Base-by-base conservation (phyloP, 2,888 invertebrate species). In the Neoaliturus tenellus region DNA sequence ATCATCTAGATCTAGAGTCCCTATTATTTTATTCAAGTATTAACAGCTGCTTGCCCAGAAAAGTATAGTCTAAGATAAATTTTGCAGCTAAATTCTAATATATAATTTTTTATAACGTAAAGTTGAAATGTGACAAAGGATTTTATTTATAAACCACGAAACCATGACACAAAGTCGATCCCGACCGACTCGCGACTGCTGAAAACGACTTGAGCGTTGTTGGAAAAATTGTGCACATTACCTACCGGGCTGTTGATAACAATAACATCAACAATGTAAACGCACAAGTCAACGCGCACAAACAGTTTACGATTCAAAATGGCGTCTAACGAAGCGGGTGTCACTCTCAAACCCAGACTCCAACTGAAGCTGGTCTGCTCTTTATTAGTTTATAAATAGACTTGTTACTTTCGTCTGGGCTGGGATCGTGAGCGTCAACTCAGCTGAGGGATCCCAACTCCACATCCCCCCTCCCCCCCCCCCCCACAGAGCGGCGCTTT, bases 361-460 rank as follows among this genome's bases (percentile, higher is more conserved):
- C 62, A 28, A 62, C 62, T 62, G 62, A 62, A 28, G 62, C 31
- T 31, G 62, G 62, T 62, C 62, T 78, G 55, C 41, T 48, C 78
- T 78, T 78, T 48, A 78, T 78, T 78, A 78, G 78, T 78, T 78
- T 78, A 78, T 78, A 78, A 78, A 78, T 78, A 78, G 78, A 78
- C 78, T 78, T n/a, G 14, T 55, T 78, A 48, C 25, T 75, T 28
- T 71, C 71, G 71, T 5, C 71, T 12, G 71, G 6, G 25, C 71
- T 71, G 28, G 62, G 62, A 31, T 1, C 62, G 62, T 62, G 62
- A 62, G 62, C 31, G 14, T 31, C 8, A 4, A 62, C 4, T 6
- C 31, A 17, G 28, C 28, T 31, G 28, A 62, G 62, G 17, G 62
- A 62, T 62, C 62, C 17, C 55, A 20, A 2, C 14, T 23, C 25